Evolutionary conservation across 2,888 invertebrate genomes (phyloP).

Genomic region (Caenorhabditis afra): DNA sequence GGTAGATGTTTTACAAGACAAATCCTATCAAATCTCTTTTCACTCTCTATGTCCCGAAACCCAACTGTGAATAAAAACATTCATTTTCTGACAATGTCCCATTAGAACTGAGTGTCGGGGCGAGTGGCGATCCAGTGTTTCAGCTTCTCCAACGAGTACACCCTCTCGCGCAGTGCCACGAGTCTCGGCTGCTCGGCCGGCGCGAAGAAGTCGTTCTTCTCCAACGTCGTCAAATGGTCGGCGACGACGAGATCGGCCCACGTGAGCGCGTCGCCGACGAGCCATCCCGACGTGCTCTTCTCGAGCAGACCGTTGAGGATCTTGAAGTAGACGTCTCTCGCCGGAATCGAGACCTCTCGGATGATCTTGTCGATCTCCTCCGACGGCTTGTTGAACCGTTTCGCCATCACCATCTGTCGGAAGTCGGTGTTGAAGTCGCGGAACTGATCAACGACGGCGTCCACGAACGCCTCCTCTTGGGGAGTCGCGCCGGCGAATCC

Average conservation of each 20-base stretch:
- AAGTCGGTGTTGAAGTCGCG: constrained; percentile 30
- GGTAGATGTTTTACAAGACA: no score
- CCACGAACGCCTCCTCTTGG: constrained; percentile 30
- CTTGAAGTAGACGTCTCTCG: constrained; percentile 41
- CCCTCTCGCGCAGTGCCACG: constrained; percentile 22
- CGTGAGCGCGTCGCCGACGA: constrained; percentile 49
- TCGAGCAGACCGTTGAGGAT: constrained; percentile 38
- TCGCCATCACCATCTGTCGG: constrained; percentile 4
- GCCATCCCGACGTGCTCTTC: constrained; percentile 47
- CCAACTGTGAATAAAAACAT: no score
- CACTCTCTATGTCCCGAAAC: no score
- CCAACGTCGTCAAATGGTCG: constrained; percentile 43
- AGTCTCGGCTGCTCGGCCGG: constrained; percentile 31
- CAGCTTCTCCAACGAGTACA: constrained; percentile 21
- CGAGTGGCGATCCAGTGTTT: constrained; percentile 40
- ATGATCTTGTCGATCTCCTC: constrained; percentile 18
- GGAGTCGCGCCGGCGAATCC: constrained; percentile 33
- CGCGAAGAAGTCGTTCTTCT: constrained; percentile 28
- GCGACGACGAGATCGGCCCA: constrained; percentile 52
- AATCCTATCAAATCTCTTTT: no score
- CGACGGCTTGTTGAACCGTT: constrained; percentile 12
- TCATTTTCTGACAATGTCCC: neutral
- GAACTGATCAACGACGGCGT: constrained; percentile 41
- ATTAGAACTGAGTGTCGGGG: constrained; percentile 45
- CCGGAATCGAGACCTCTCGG: constrained; percentile 34